Evolutionary conservation across 1,140 invertebrate species (phyloP).

Genomic region (Drosophila bocki): DNA sequence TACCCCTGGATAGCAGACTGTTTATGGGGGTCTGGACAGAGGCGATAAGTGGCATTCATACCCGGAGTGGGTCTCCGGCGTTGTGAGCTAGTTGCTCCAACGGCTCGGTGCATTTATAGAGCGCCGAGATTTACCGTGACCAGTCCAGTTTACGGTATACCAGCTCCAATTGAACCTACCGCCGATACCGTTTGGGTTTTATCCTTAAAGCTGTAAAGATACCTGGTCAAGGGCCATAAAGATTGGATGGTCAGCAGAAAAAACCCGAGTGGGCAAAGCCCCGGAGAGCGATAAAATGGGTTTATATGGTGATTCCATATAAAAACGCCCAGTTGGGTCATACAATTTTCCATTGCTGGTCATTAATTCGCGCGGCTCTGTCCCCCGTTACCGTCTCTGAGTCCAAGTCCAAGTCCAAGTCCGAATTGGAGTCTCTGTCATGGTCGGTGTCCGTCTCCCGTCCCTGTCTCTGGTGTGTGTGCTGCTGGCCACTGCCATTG

Average conservation of each 20-base stretch:
- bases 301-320: constrained; percentile 54
- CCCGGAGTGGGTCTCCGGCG: constrained; percentile 12
- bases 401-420: background rate
- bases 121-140: constrained; percentile 48
- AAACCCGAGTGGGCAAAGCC: constrained; percentile 40
- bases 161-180: constrained; percentile 32
- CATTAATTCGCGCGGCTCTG: constrained; percentile 62
- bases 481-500: constrained; percentile 63
- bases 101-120: constrained; percentile 49
- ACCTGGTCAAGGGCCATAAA: constrained; percentile 23
- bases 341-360: constrained; percentile 63
- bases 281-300: constrained; percentile 37
- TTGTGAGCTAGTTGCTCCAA: constrained; percentile 19
- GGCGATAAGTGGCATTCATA: constrained; percentile 52
- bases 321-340: constrained; percentile 66
- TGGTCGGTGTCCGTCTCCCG: background rate
- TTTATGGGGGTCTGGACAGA: constrained; percentile 35
- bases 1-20: constrained; percentile 26
- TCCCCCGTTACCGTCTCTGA: constrained; percentile 12
- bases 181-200: constrained; percentile 47
- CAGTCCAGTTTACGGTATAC: constrained; percentile 15
- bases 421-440: background rate
- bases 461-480: constrained; percentile 4
- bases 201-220: constrained; percentile 51
- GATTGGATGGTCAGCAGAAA: constrained; percentile 48